Evolutionary conservation across 2,888 invertebrate genomes (phyloP).

Genomic region (Neoitamus cyanurus): DNA sequence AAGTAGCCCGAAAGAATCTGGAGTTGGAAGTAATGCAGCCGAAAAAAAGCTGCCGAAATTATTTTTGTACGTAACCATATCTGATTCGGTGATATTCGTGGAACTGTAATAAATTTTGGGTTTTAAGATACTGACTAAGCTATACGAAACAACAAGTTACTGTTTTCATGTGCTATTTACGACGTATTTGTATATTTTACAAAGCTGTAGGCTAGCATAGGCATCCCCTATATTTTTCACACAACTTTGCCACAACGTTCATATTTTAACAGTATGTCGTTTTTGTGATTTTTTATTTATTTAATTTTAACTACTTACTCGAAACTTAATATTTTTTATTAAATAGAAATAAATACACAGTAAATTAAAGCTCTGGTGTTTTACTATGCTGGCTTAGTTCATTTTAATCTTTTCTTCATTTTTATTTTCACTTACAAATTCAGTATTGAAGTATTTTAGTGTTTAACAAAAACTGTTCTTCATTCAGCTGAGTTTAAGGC

Average conservation of each 20-base stretch:
- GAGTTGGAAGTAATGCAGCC: not conserved
- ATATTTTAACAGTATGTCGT: slow-evolving; percentile 23
- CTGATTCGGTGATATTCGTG: slow-evolving; percentile 33
- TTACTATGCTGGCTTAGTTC: not conserved
- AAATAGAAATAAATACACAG: slow-evolving; percentile 34
- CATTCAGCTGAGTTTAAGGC: too few species aligned
- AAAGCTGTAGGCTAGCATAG: not conserved
- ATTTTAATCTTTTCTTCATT: too few species aligned
- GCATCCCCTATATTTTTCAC: not conserved
- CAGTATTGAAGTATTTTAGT: too few species aligned
- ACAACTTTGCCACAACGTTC: slow-evolving; percentile 9
- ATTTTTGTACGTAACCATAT: slow-evolving; percentile 41
- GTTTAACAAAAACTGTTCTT: too few species aligned
- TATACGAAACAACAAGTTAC: slow-evolving; percentile 21
- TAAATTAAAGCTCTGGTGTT: not conserved
- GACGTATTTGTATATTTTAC: slow-evolving; percentile 20
- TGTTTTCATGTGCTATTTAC: slow-evolving; percentile 34
- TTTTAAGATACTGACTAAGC: slow-evolving; percentile 25
- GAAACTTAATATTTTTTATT: slow-evolving; percentile 45
- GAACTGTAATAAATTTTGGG: not conserved
- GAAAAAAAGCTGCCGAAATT: not conserved
- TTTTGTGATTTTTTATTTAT: slow-evolving; percentile 44
- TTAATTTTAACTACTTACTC: slow-evolving; percentile 46
- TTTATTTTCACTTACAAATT: too few species aligned
- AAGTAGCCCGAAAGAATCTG: slow-evolving; percentile 3